Evolutionary conservation across 2,113 vertebrate genomes (phyloP).

Genomic region (Sula dactylatra): DNA sequence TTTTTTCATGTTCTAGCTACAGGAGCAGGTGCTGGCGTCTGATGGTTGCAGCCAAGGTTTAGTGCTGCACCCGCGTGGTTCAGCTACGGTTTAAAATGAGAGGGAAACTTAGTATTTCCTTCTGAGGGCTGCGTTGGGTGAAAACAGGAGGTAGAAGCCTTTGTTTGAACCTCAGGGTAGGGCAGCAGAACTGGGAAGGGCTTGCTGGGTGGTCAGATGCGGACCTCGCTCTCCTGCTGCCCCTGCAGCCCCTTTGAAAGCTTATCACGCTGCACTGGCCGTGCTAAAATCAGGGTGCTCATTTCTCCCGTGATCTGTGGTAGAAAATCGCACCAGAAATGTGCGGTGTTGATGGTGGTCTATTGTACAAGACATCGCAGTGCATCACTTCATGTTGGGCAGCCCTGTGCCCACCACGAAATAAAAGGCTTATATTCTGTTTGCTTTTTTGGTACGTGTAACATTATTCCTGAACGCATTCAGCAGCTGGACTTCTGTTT

Average conservation of each 20-base stretch:
- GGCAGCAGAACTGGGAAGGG: neutral
- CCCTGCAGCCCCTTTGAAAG: neutral
- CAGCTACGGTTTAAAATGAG: neutral
- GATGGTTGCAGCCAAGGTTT: neutral
- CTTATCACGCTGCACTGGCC: accelerated
- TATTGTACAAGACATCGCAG: accelerated
- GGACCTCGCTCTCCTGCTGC: neutral
- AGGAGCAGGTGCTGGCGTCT: neutral
- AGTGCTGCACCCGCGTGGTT: no score
- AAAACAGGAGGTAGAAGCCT: neutral
- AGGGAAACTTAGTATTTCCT: neutral
- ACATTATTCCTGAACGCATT: accelerated
- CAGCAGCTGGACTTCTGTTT: neutral
- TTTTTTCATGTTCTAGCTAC: accelerated
- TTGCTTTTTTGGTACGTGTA: neutral
- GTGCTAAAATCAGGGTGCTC: accelerated
- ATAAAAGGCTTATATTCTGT: neutral
- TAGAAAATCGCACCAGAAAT: neutral
- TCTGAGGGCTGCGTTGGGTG: neutral
- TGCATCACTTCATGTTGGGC: neutral
- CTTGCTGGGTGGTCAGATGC: neutral
- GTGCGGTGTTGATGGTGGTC: accelerated
- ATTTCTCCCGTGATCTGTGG: accelerated
- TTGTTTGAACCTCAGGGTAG: neutral
- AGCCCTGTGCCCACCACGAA: neutral